Base-by-base conservation (phyloP, 2,888 invertebrate genomes). In the Euplagia quadripunctaria region DNA sequence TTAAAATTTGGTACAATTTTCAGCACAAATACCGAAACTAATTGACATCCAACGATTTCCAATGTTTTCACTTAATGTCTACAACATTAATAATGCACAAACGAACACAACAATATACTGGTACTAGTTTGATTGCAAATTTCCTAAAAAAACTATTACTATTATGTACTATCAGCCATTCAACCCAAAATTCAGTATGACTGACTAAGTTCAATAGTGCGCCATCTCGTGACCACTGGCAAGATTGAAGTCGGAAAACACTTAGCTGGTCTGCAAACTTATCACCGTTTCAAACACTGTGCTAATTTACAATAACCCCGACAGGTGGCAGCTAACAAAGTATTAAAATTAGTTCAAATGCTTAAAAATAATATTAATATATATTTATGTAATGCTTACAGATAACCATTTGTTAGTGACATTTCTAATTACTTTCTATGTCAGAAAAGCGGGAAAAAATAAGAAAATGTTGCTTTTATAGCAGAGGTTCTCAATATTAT, bases 81-180 rank as follows among this genome's bases (percentile, higher is more conserved):
- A 64, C 55, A 75, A 68, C 77, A 64, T 65, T 61, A 77, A 76
- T 52, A 77, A 75, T 78, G 80, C 82, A 77, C 82, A 80, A 79
- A 82, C 72, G 70, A 78, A 73, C 82, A 86, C 81, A 79, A 79
- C 61, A 73, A 64, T 61, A 64, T 75, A 78, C 77, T 78, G 52
- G 74, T 72, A 77, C 78, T 8, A n/a, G 68, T 75, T 75, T 73
- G 58, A 77, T 88, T 82, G 74, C 84, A 85, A 87, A 85, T 89
- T 89, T 85, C 73, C 81, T 79, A 86, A 91, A 92, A 88, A 72
- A 91, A 90, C 80, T 82, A 84, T 82, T 88, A 87, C 87, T 86
- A 87, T 85, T 87, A 31, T 31, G 31, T 31, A 89, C 89, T 92
- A 94, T 92, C 93, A 93, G 93, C 87, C 92, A 93, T 93, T 93